Conservation (phyloP, 2,797 vertebrate species). For the Cyprinodon diabolis region DNA sequence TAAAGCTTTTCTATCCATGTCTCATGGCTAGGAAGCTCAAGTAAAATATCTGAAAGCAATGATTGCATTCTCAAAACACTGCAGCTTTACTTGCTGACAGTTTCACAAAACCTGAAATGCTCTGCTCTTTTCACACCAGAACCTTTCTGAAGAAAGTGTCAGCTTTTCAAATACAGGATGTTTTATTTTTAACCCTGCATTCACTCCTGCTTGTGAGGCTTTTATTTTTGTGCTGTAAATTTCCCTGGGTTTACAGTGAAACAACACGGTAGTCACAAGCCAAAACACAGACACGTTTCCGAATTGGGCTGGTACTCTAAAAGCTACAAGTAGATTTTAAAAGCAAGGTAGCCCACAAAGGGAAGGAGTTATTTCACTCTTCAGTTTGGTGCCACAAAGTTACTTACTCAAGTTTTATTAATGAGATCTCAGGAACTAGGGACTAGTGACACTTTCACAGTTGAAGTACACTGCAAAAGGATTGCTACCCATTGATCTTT, state of each 20-base stretch:
- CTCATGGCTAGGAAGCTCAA: not conserved
- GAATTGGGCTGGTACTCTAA: not conserved
- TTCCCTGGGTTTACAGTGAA: constrained; percentile 33
- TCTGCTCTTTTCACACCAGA: constrained; percentile 57
- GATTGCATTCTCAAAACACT: constrained; percentile 13
- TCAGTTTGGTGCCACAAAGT: constrained; percentile 2
- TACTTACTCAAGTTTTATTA: not conserved
- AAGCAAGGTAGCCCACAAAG: constrained; percentile 6
- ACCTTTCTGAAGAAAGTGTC: constrained; percentile 65
- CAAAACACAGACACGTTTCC: not conserved
- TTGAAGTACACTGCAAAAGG: not conserved
- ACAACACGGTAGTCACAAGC: constrained; percentile 23
- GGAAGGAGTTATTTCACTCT: constrained; percentile 30
- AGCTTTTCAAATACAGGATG: constrained; percentile 55
- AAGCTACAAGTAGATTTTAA: constrained; percentile 6
- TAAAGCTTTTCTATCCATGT: not conserved
- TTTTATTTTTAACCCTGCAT: constrained; percentile 67
- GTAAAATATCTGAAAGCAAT: constrained; percentile 3
- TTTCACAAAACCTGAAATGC: constrained; percentile 40
- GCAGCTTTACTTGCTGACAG: constrained; percentile 39
- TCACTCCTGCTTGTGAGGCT: constrained; percentile 46
- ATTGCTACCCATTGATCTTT: not conserved
- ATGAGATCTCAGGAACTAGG: not conserved
- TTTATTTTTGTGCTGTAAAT: constrained; percentile 45
- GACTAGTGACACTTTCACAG: not conserved